phyloP scores from a whole-genome alignment of 2,113 vertebrate species.

The Numenius arquata region DNA sequence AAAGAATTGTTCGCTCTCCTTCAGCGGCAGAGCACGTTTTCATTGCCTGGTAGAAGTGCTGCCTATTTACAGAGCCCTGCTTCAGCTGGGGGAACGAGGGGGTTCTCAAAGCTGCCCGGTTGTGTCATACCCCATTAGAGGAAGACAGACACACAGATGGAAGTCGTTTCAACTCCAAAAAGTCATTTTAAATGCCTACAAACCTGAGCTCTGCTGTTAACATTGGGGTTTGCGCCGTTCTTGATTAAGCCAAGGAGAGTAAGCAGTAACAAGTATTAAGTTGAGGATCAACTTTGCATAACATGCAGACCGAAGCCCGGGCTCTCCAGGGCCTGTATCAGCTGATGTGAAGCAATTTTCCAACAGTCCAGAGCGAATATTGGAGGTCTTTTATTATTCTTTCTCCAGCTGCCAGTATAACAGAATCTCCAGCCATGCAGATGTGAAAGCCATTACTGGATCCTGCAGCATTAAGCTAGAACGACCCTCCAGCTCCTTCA shows the following conservation, averaged over 20 bases:
- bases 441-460: not conserved
- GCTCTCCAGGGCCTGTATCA: not conserved
- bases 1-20: not conserved
- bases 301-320: not conserved
- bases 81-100: not conserved
- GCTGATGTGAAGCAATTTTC: not conserved
- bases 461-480: not conserved
- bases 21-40: not conserved
- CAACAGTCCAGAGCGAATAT: not conserved
- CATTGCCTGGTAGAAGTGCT: not conserved
- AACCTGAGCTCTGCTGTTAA: not conserved
- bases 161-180: not conserved
- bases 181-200: not conserved
- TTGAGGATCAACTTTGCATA: not conserved
- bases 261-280: not conserved
- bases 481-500: not conserved
- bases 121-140: not conserved
- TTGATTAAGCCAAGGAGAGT: not conserved
- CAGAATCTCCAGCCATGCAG: not conserved
- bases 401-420: not conserved
- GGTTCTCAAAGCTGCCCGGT: not conserved
- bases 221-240: fast-evolving
- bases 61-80: not conserved
- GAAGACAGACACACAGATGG: not conserved
- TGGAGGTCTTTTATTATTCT: not conserved